These are phyloP conservation scores for Chelon labrosus DNA, from an alignment of 2,797 vertebrate genomes.

Conservation along the genomic window DNA sequence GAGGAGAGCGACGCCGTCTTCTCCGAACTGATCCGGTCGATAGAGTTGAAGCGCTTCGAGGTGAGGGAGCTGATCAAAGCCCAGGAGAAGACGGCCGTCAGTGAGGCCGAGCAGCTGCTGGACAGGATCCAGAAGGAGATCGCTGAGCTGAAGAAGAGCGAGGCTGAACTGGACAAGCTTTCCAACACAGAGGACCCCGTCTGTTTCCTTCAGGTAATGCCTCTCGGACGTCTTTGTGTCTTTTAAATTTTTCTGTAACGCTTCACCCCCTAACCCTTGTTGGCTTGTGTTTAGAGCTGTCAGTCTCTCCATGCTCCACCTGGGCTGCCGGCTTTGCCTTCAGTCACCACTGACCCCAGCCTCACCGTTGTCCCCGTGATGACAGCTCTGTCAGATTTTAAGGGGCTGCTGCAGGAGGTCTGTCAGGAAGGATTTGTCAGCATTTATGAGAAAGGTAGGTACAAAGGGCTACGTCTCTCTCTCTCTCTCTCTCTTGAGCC, in stretches of 20 bases:
- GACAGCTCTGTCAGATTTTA: slow-evolving; percentile 81
- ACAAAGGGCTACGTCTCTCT: not conserved
- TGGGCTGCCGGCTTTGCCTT: slow-evolving; percentile 57
- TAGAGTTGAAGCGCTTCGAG: slow-evolving; percentile 84
- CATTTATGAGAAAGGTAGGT: slow-evolving; percentile 83
- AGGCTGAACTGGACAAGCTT: slow-evolving; percentile 75
- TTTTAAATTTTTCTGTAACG: no score
- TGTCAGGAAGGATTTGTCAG: slow-evolving; percentile 81
- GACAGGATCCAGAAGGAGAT: slow-evolving; percentile 87
- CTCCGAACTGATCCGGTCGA: slow-evolving; percentile 77
- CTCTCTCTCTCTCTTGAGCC: not conserved
- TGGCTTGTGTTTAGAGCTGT: slow-evolving; percentile 71
- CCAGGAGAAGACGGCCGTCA: slow-evolving; percentile 77
- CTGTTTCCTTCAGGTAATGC: slow-evolving; percentile 81
- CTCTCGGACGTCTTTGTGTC: not conserved
- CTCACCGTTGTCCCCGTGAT: slow-evolving; percentile 73
- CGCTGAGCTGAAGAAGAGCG: slow-evolving; percentile 79
- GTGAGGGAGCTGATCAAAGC: slow-evolving; percentile 81
- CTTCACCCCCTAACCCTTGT: not conserved
- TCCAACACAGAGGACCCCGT: slow-evolving; percentile 79
- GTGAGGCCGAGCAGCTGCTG: slow-evolving; percentile 80
- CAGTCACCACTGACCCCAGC: slow-evolving; percentile 60
- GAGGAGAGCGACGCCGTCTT: slow-evolving; percentile 81
- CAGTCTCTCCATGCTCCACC: slow-evolving; percentile 72
- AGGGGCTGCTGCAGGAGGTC: slow-evolving; percentile 81